Evolutionary conservation across 2,888 invertebrate genomes (phyloP), one percentile per base, ranked within the genome.

Genomic region (Augiades crinisus): DNA sequence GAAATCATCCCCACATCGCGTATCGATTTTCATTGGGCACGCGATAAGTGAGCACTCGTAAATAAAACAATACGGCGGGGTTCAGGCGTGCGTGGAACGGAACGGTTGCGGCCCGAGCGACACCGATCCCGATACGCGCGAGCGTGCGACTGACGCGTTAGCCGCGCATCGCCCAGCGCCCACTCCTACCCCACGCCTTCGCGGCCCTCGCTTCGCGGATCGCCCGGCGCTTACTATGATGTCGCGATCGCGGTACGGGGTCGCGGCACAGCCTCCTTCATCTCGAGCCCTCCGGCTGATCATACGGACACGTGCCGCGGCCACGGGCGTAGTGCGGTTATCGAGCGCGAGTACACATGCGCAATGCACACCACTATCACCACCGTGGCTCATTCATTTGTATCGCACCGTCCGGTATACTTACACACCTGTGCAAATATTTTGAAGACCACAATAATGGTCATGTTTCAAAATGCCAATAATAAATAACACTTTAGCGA

Each of bases 351-450:
- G 76, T 82, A 78, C 79, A 83, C 87, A 84, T 87, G 87, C 88
- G 88, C 87, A 83, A 58, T 69, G 59, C 61, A 49, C 66, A 56
- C 60, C 69, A 71, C 75, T 70, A 70, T 60, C 55, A 57, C 59
- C 50, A 54, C 50, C 69, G 70, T 71, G 67, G 74, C 81, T 81
- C 86, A 86, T 87, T 86, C 84, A 84, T 77, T 77, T 75, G 65
- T 67, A 70, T 68, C 67, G 67, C 66, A 67, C 65, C 70, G 63
- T 24, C 27, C 22, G 36, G 19, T 27, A 30, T 68, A 68, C 68
- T 67, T 66, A 65, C 72, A 73, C 87, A 88, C 87, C 88, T 88
- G 86, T 80, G 74, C 84, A 85, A 87, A 88, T 86, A 87, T 82
- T 85, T 78, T 83, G 3, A 49, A 24, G 1, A 8, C 54, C 57